A percentile compares a stretch with the other conserved stretches of the same genome.
phyloP scores from a whole-genome alignment of 2,113 vertebrate genomes.

The Oncorhynchus masou region DNA sequence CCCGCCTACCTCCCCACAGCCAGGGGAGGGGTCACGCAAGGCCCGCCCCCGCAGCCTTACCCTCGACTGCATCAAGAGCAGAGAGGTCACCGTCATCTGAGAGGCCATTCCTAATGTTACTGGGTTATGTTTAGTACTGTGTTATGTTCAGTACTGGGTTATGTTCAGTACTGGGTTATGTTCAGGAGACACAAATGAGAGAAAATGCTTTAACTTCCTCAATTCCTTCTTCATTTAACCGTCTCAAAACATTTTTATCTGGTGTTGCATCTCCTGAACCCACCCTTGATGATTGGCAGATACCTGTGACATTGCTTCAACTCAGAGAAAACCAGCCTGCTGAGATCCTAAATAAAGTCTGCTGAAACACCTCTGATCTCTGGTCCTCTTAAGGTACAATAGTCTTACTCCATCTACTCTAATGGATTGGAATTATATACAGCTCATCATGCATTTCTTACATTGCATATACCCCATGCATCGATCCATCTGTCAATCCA shows the following conservation, averaged over 20 bases:
- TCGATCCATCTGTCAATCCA: not conserved
- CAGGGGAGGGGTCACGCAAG: slow-evolving; percentile 66
- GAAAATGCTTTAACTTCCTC: too few relatives aligned
- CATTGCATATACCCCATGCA: too few relatives aligned
- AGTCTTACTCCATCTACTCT: not conserved
- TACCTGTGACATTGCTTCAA: too few relatives aligned
- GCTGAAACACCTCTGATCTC: not conserved
- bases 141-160: not conserved
- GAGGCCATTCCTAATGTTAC: not conserved
- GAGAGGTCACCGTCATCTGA: slow-evolving; percentile 83
- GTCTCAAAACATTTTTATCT: too few relatives aligned
- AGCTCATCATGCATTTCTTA: too few relatives aligned
- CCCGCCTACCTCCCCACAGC: slow-evolving; percentile 43
- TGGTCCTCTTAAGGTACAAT: not conserved
- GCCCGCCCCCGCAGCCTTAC: slow-evolving; percentile 67
- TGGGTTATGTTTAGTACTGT: not conserved
- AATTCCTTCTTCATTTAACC: too few relatives aligned
- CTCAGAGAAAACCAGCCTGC: too few relatives aligned
- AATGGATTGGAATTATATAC: not conserved
- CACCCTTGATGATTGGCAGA: too few relatives aligned
- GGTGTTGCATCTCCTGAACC: too few relatives aligned
- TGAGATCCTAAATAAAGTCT: not conserved
- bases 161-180: not conserved
- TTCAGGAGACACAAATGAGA: too few relatives aligned
- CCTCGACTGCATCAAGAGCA: slow-evolving; percentile 80